Evolutionary conservation across 1,140 invertebrate genomes (phyloP), one percentile per base, ranked within the genome.

Genomic region (Pseudomyrmex concolor): DNA sequence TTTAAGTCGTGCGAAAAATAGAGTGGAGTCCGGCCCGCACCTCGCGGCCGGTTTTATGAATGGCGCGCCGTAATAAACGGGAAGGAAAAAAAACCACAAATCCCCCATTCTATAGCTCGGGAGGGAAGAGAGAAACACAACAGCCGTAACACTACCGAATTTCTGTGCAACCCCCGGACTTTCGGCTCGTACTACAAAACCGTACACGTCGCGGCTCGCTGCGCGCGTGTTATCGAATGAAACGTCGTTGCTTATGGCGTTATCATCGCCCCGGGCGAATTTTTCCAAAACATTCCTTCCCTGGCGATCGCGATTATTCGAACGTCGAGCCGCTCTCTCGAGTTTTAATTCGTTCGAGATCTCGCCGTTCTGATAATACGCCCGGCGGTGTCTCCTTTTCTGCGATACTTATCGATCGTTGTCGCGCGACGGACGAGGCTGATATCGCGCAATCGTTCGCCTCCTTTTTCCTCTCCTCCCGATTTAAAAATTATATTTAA

Each of bases 1-100:
- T 80, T 80, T 80, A 80, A 80, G 76, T 77, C 50, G 74, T 59
- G 54, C 54, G 66, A 55, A 80, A 80, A 80, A 80, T 80, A 50
- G 76, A 80, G 66, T 70, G 54, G 66, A 34, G 34, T 34, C 15
- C 50, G 17, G 63, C 34, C 73, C 73, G 73, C 48, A 76, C 59
- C 60, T 59, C 19, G 54, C 43, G 19, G 66, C 43, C 66, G 66
- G 57, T 80, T 77, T 80, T 80, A 80, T 80, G 76, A 80, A 80
- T 80, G 76, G 76, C 76, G 51, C 64, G 5, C 54, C 19, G 43
- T 70, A 22, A 22, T 17, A 25, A 80, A 80, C 45, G 22, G 12
- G 66, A 80, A 66, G 59, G 17, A 71, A 66, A 80, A 74, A 72
- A 68, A 34, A 70, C 34, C 34, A 48, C 19, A 59, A 71, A n/a